Percentiles rank a stretch among this genome's conserved stretches.
These are phyloP conservation scores for Alosa alosa DNA, from an alignment of 2,113 vertebrate species.

Conservation along the genomic window DNA sequence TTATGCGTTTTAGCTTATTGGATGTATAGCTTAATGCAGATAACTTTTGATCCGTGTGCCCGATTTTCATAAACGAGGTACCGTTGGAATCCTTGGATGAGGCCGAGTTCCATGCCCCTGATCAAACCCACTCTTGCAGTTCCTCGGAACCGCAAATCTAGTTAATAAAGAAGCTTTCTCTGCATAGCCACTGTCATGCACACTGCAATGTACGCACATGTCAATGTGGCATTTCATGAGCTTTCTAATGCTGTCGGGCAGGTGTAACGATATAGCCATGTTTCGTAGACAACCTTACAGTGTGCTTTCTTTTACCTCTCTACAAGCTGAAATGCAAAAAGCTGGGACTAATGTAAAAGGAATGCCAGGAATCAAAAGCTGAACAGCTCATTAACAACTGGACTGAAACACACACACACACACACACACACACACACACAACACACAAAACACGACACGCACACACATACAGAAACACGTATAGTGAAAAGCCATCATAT, in stretches of 20 bases:
- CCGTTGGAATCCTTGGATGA: no score
- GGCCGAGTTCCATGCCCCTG: no score
- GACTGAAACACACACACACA: neutral
- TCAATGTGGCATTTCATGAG: neutral
- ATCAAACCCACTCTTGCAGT: no score
- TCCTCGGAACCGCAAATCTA: no score
- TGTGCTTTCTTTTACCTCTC: neutral
- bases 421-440: no score
- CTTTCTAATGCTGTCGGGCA: neutral
- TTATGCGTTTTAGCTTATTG: no score
- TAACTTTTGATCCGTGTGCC: no score
- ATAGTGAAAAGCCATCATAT: slow-evolving; percentile 1
- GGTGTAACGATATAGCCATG: neutral
- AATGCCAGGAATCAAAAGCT: neutral
- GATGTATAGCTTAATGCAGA: no score
- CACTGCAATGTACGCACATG: no score
- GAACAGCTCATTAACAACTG: neutral
- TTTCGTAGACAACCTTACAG: neutral
- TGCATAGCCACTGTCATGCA: no score
- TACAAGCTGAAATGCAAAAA: neutral
- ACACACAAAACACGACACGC: neutral
- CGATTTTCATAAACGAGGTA: no score
- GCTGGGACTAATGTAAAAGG: slow-evolving; percentile 1
- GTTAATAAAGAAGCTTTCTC: no score
- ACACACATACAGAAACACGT: slow-evolving; percentile 7